Percentiles rank a stretch among this genome's conserved stretches.
These are phyloP conservation scores for Puffinus mauretanicus DNA, from an alignment of 2,113 vertebrate genomes.

Conservation along the genomic window DNA sequence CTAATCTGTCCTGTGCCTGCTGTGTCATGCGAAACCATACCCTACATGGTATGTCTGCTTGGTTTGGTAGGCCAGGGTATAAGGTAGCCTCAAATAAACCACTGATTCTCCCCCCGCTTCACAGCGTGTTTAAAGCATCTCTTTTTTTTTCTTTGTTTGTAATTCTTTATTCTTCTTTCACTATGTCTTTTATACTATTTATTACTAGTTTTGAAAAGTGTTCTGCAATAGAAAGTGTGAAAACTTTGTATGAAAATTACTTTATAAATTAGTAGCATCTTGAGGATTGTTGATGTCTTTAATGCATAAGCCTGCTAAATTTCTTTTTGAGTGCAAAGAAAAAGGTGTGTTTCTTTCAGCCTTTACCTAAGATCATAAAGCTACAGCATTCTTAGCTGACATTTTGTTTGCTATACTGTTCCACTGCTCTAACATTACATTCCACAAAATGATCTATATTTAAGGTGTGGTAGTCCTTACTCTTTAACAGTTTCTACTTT, in stretches of 20 bases:
- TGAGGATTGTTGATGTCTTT: background rate
- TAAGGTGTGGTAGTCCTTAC: slow-evolving; percentile 6
- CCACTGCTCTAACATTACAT: background rate
- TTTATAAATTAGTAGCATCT: background rate
- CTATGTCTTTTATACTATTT: background rate
- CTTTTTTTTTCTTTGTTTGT: background rate
- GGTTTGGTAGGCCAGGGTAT: background rate
- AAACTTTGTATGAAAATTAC: background rate
- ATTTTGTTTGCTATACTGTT: background rate
- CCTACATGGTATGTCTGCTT: rapidly evolving
- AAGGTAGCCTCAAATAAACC: background rate
- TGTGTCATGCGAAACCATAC: background rate
- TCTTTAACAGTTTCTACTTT: slow-evolving; percentile 6
- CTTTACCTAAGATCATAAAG: background rate
- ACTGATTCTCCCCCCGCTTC: background rate
- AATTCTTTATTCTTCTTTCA: background rate
- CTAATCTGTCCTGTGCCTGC: background rate
- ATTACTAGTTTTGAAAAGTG: background rate
- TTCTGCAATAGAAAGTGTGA: background rate
- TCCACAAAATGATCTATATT: slow-evolving; percentile 25
- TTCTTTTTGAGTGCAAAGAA: background rate
- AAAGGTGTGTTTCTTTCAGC: background rate
- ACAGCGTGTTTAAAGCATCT: background rate
- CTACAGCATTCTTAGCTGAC: background rate
- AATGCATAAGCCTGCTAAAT: background rate